Base-by-base conservation (phyloP, 2,888 invertebrate species). In the Leucania comma region DNA sequence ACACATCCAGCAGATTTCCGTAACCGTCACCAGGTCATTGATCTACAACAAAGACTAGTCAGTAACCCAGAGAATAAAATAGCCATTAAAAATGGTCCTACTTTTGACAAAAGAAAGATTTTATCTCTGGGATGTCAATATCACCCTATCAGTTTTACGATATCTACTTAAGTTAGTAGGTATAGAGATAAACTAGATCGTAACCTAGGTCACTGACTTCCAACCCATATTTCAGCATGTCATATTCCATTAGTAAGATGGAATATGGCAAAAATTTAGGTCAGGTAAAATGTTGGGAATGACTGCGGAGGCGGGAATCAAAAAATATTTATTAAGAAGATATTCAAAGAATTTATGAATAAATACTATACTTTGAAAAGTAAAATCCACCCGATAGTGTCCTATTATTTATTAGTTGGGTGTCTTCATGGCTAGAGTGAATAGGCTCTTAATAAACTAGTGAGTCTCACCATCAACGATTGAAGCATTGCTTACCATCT, bases 41-140 rank as follows among this genome's bases (percentile, higher is more conserved):
- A 22, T 50, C 10, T 22, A 50, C 0, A 22, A 46, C 46, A 65
- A 17, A 12, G 17, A 10, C 29, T 32, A n/a, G n/a, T n/a, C n/a
- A n/a, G n/a, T n/a, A n/a, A 20, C 42, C 17, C 42, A 42, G 1
- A 1, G 17, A 14, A 1, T 14, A n/a, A 53, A 46, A n/a, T 26
- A 20, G 10, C 0, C 1, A 0, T 46, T 20, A 2, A 26, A 46
- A 0, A 35, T 14, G 46, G 9, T 48, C 17, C 48, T 56, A 29
- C 14, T 17, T 46, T 26, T 20, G 5, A 35, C 1, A 64, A 50
- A 57, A 50, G 3, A 17, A 51, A 20, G 14, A 26, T 64, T 51
- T 62, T 57, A 53, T 70, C 46, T n/a, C 26, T 26, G 12, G n/a
- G 50, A 63, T 51, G 57, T 51, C 14, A 51, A 51, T 51, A 32